Evolutionary conservation across 2,888 invertebrate species (phyloP).

Genomic region (Philonicus albiceps): DNA sequence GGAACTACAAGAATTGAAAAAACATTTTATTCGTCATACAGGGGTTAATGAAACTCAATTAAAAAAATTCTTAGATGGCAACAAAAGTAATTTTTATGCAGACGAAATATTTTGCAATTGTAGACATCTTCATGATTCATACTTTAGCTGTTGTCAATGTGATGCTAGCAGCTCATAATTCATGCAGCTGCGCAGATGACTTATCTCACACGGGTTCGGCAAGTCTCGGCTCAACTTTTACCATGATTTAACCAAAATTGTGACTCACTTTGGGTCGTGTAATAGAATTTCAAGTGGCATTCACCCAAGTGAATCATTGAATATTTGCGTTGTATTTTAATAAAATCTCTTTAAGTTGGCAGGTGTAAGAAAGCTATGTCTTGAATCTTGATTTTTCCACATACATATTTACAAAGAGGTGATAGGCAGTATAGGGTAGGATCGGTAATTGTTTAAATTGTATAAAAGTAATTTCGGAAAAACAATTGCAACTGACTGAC

Average conservation of each 20-base stretch:
- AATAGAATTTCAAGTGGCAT: background rate
- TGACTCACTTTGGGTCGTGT: background rate
- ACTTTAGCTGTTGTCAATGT: background rate
- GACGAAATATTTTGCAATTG: background rate
- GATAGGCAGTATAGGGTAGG: background rate
- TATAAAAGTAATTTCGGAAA: background rate
- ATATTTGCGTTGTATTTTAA: background rate
- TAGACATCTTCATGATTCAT: background rate
- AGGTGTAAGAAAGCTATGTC: background rate
- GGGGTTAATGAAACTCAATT: background rate
- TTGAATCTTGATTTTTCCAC: background rate
- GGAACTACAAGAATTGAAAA: background rate
- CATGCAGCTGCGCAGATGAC: conserved; percentile 4
- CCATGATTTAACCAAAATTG: background rate
- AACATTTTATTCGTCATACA: background rate
- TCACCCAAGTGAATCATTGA: background rate
- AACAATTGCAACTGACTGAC: background rate
- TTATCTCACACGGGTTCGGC: background rate
- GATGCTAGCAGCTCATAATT: background rate
- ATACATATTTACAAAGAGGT: background rate
- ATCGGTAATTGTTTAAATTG: background rate
- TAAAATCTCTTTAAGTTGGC: background rate
- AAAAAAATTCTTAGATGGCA: background rate
- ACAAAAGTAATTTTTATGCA: background rate
- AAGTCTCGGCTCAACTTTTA: background rate